Percentiles rank a stretch among this genome's conserved stretches.
Evolutionary conservation across 2,113 vertebrate species (phyloP).

Genomic region (Vidua macroura): DNA sequence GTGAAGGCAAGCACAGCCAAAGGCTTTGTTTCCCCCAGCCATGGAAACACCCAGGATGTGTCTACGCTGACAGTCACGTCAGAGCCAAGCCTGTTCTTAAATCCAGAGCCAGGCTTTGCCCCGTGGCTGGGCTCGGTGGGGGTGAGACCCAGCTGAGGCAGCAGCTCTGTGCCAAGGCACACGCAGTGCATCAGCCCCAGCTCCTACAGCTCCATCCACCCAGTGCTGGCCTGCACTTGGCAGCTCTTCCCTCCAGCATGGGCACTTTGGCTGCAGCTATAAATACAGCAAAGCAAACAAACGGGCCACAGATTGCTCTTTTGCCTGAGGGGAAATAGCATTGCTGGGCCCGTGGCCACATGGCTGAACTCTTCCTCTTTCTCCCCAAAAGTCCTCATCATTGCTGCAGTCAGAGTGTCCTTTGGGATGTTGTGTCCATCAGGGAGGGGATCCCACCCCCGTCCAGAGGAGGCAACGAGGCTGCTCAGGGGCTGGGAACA

Average conservation of each 20-base stretch:
- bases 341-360: not conserved
- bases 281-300: not conserved
- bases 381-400: not conserved
- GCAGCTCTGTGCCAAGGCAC: not conserved
- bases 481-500: no score
- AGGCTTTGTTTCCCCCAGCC: not conserved
- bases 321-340: not conserved
- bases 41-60: not conserved
- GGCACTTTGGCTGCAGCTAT: not conserved
- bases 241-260: not conserved
- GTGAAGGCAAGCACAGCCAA: not conserved
- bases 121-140: fast-evolving
- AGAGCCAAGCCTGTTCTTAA: not conserved
- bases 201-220: not conserved
- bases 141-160: not conserved
- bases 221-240: fast-evolving
- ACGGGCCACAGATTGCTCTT: not conserved
- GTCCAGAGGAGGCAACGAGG: no score
- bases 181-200: fast-evolving
- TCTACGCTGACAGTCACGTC: not conserved
- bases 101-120: not conserved
- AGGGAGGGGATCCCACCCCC: not conserved
- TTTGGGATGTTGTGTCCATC: not conserved
- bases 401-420: not conserved
- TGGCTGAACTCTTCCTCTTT: not conserved